Evolutionary conservation across 1,140 invertebrate genomes (phyloP), one percentile per base, ranked within the genome.

Genomic region (Drosophila pseudoobscura): DNA sequence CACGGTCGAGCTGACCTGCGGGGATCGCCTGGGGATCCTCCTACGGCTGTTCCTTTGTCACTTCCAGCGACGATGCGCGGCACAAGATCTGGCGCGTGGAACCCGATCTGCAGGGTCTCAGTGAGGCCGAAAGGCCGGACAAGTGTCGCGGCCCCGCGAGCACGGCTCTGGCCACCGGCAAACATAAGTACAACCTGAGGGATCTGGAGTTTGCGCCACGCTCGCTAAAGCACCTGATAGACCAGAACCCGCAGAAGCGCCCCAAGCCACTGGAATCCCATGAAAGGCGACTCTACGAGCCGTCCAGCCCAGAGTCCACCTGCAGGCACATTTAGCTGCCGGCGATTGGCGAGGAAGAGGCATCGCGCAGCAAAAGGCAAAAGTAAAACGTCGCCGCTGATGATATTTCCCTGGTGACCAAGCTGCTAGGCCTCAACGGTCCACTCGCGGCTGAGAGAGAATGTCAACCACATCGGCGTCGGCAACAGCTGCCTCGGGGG

Each of bases 1-100:
- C 83, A 93, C 92, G 13, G 95, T 95, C 6, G 97, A 98, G 93
- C 97, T 97, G 0, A 96, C 96, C 1, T 95, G 95, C 87, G 96
- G 15, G 15, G 15, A 15, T 97, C 4, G 94, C 95, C 0, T 97
- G 97, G 97, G 95, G 94, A 56, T 70, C 82, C 13, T 80, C 75
- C 13, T 91, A 92, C 15, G 92, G 93, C 65, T 83, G 92, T 22
- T 92, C 94, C 90, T 92, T 97, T 57, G 94, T 96, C 6, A 97
- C 96, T 0, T 96, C 96, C 89, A 95, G 95, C 41, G 96, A 97
- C 88, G 96, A 97, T 92, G 94, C 94, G 7, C 92, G 93, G 1
- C 94, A 96, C 78, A 94, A 95, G 83, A 94, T 97, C 55, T 97
- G 96, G 96, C 93, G 94, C 46, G 91, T 96, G 17, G 94, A 94